A percentile compares a stretch with the other conserved stretches of the same genome.
Evolutionary conservation across 2,888 invertebrate genomes (phyloP).

Genomic region (Proisotoma minuta): DNA sequence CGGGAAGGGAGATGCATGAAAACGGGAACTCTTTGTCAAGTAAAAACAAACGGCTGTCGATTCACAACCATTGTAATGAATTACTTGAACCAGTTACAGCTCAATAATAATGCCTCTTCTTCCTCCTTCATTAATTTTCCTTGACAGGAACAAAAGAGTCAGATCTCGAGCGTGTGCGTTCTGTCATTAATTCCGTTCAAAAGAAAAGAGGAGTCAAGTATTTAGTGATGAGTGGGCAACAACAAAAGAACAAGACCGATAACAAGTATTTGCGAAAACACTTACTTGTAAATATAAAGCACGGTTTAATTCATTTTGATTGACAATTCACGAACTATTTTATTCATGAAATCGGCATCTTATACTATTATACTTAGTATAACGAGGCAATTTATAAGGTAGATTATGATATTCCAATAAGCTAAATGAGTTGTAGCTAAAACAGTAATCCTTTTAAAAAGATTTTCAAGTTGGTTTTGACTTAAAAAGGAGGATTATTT

Average conservation of each 20-base stretch:
- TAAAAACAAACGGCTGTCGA: constrained; percentile 33
- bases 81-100: constrained; percentile 9
- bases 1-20: constrained; percentile 23
- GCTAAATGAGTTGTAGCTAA: too few species aligned
- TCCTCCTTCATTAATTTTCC: constrained; percentile 28
- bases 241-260: too few species aligned
- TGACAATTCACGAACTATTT: not conserved
- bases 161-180: constrained; percentile 7
- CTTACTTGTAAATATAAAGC: too few species aligned
- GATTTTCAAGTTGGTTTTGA: constrained; percentile 6
- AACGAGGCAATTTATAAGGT: too few species aligned
- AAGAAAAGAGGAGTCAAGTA: not conserved
- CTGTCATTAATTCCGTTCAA: constrained; percentile 6
- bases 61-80: constrained; percentile 5
- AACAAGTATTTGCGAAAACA: too few species aligned
- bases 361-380: too few species aligned
- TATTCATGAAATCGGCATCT: too few species aligned
- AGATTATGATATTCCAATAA: too few species aligned
- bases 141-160: constrained; percentile 5
- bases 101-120: constrained; percentile 14
- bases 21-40: constrained; percentile 27
- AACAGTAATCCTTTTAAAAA: too few species aligned
- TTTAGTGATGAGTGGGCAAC: not conserved
- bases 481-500: constrained; percentile 17
- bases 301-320: not conserved